Conservation (phyloP, 2,888 invertebrate species). For the Caenorhabditis plicata region DNA sequence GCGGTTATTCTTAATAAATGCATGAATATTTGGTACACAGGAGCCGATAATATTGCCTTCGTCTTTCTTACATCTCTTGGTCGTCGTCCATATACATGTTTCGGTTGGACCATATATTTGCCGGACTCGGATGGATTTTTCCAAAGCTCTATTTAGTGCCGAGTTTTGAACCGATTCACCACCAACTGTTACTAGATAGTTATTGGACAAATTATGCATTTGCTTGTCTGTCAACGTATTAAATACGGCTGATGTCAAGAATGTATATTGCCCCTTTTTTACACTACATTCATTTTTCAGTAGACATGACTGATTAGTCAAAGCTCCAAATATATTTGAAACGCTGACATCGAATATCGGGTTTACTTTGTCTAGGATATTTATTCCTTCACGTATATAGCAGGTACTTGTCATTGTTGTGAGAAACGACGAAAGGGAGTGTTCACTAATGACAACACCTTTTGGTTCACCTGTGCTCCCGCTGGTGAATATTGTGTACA, state of each 20-base stretch:
- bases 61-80: conserved; percentile 25
- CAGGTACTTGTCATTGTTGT: conserved; percentile 40
- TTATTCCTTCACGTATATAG: conserved; percentile 22
- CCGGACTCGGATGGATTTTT: background rate
- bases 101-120: conserved; percentile 64
- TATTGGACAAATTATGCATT: conserved; percentile 20
- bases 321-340: conserved; percentile 54
- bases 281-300: conserved; percentile 22
- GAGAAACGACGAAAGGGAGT: conserved; percentile 45
- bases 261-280: conserved; percentile 36
- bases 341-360: conserved; percentile 56
- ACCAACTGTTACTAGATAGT: conserved; percentile 51
- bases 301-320: conserved; percentile 36
- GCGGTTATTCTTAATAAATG: background rate
- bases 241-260: conserved; percentile 56
- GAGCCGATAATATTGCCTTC: conserved; percentile 33
- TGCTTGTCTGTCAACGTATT: conserved; percentile 37
- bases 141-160: conserved; percentile 1
- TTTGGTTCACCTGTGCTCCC: conserved; percentile 62
- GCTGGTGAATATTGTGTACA: conserved; percentile 59
- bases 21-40: conserved; percentile 27
- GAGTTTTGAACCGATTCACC: conserved; percentile 51
- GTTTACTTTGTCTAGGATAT: conserved; percentile 53
- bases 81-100: conserved; percentile 53
- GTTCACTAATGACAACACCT: conserved; percentile 49